Base-by-base conservation (phyloP, 2,113 vertebrate genomes). In the Ivindomyrus marchei region DNA sequence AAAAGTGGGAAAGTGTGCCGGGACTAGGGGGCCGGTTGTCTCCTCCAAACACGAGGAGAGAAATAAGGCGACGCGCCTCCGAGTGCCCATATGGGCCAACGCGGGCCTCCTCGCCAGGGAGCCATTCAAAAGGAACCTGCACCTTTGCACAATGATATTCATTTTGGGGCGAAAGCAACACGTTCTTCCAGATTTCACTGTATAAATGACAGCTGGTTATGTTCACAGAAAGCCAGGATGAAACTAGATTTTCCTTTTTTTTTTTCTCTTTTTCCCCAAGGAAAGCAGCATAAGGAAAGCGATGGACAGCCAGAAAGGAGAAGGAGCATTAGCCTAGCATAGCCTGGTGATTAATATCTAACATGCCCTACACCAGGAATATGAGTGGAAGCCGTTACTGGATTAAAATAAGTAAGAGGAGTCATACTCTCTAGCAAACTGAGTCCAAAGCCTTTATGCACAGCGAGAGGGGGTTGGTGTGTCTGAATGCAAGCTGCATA, bases 1-100 rank as follows among this genome's bases (percentile, higher is more conserved):
- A 97, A 96, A 97, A 94, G 95, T 95, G 95, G 95, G 94, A 97
- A 96, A 97, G 96, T 97, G 96, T 97, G 95, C 95, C 97, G 95
- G 97, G 91, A 94, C 91, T 91, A 93, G 92, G 92, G 88, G 47
- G 8, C 1, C 2, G 85, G 31, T 24, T 19, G 83, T 27, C 85
- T 87, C 83, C 45, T n/a, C 8, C 19, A 85, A 45, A 85, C 39
- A 85, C 39, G 39, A 4, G 46, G 84, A 17, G 74, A 39, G 36
- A 19, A 77, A 36, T 10, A 7, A 39, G 36, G 74, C 17, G 3
- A 4, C 15, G 31, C 70, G 15, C 19, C 31, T 77, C 70, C 31
- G 70, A 39, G 74, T 19, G 53, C 53, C 53, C 53, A 21, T 2
- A 21, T 21, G 53, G 53, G 17, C 83, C 42, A 3, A n/a, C 45